Base-by-base conservation (phyloP, 2,113 vertebrate species). In the Festucalex cinctus region DNA sequence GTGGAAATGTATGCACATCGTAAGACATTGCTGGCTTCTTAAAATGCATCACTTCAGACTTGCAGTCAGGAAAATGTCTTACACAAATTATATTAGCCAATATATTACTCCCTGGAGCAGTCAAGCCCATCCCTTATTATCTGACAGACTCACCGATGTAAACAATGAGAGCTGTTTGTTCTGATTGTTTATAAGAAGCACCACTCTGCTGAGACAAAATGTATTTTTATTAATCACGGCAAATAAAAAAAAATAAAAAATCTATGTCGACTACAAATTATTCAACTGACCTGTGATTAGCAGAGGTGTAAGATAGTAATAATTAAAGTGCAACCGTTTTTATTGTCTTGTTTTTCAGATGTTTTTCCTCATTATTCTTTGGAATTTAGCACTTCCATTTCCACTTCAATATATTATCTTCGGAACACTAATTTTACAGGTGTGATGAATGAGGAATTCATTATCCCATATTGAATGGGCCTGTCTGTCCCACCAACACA, bases 171-270 rank as follows among this genome's bases (percentile, higher is more conserved):
- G 68, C 65, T 68, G 65, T 68, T 70, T 61, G 54, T 75, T 82
- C 60, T 68, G 61, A 68, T 71, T 80, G 73, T 81, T 84, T 77
- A 76, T 83, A 79, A 63, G 69, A 84, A 86, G 71, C 77, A 63
- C 67, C 64, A 69, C 60, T 35, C 75, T 81, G 74, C 85, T 87
- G 85, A 83, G 61, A 71, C 73, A 67, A 59, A 88, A 79, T 9
- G 8, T 67, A 74, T 85, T 88, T 84, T 85, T 80, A 88, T 85
- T 85, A 82, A 81, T 81, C 78, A 77, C 68, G 63, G 78, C 78
- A 85, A n/a, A n/a, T n/a, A n/a, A n/a, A n/a, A n/a, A n/a, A n/a
- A n/a, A n/a, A n/a, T n/a, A n/a, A n/a, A n/a, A n/a, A n/a, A n/a
- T n/a, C n/a, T n/a, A n/a, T n/a, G n/a, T n/a, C n/a, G n/a, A 82